phyloP scores from a whole-genome alignment of 35 echinoderm and acorn worm genomes.

The Hemicentrotus pulcherrimus region DNA sequence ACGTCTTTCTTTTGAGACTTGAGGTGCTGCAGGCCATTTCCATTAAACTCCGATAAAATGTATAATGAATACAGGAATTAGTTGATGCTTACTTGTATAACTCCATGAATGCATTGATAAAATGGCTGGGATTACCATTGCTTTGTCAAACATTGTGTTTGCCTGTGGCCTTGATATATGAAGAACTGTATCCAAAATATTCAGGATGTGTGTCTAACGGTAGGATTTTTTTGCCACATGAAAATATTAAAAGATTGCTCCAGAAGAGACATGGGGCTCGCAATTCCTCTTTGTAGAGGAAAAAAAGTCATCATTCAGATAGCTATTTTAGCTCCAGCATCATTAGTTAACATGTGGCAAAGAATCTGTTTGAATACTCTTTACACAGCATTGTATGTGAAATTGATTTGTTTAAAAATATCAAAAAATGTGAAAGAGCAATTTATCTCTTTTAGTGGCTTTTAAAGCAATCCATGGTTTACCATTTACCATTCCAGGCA shows the following conservation, averaged over 20 bases:
- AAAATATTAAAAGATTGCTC: too few relatives aligned
- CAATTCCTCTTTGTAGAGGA: too few relatives aligned
- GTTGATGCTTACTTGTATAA: not conserved
- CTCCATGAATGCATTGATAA: not conserved
- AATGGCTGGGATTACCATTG: not conserved
- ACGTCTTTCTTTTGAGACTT: not conserved
- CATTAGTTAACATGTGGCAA: not conserved
- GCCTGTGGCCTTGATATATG: not conserved
- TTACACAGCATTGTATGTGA: not conserved
- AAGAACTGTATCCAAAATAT: not conserved
- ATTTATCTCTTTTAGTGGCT: too few relatives aligned
- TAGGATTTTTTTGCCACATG: too few relatives aligned
- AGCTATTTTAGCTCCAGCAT: not conserved
- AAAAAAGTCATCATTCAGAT: not conserved
- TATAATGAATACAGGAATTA: not conserved
- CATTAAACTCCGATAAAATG: not conserved
- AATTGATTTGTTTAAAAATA: too few relatives aligned
- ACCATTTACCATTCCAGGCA: too few relatives aligned
- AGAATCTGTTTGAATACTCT: not conserved
- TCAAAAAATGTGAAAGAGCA: too few relatives aligned
- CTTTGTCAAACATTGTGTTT: not conserved
- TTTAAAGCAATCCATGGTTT: too few relatives aligned
- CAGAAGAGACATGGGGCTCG: too few relatives aligned
- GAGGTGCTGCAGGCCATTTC: not conserved
- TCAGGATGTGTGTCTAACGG: too few relatives aligned